Conservation (phyloP, 2,113 vertebrate genomes). For the Nicator chloris region DNA sequence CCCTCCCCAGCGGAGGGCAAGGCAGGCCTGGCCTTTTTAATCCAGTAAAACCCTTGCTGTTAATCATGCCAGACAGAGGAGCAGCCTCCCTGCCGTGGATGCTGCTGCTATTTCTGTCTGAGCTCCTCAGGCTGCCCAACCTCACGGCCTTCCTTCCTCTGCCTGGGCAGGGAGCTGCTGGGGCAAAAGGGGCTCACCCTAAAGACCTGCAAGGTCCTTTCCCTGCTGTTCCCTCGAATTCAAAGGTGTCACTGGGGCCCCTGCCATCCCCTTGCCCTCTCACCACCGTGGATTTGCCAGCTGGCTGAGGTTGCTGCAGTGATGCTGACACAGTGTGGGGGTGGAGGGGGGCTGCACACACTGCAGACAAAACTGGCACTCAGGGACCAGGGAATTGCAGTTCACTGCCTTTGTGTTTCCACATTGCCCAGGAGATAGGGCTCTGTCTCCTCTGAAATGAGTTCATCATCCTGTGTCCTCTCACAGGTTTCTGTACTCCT, state of each 20-base stretch:
- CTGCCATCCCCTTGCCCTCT: background rate
- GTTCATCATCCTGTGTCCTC: background rate
- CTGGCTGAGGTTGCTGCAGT: background rate
- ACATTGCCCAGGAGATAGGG: background rate
- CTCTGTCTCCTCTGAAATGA: background rate
- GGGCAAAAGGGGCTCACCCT: background rate
- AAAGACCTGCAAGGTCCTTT: background rate
- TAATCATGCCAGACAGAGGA: constrained; percentile 18
- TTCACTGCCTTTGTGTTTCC: background rate
- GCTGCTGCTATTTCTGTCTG: constrained; percentile 52
- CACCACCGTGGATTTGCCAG: background rate
- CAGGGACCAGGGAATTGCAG: background rate
- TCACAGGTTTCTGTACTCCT: background rate
- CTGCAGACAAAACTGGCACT: background rate
- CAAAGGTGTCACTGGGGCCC: background rate
- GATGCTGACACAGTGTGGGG: accelerated
- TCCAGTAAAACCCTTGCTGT: constrained; percentile 47
- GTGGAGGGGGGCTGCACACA: too few relatives aligned
- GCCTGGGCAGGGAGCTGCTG: background rate
- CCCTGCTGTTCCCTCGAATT: background rate
- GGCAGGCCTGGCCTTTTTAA: background rate
- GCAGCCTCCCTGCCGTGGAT: background rate
- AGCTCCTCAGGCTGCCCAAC: background rate
- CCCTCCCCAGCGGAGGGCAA: background rate
- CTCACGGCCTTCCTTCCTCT: background rate